These are phyloP conservation scores for Periophthalmus magnuspinnatus DNA, from an alignment of 2,797 vertebrate species.

Conservation along the genomic window DNA sequence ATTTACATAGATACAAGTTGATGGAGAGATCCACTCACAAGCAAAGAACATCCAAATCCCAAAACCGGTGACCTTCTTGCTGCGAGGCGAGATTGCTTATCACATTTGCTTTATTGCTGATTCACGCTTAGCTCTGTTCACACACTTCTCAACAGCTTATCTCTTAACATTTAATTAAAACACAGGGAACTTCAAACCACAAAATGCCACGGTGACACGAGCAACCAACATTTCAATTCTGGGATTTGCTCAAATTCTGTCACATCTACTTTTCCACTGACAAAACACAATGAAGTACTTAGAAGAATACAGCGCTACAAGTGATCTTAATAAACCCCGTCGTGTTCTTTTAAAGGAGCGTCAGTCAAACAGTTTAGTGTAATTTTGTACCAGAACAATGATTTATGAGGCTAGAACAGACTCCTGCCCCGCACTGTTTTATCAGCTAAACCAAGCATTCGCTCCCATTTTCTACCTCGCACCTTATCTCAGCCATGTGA, in stretches of 20 bases:
- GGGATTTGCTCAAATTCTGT: constrained; percentile 22
- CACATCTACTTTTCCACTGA: constrained; percentile 23
- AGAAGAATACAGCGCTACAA: constrained; percentile 41
- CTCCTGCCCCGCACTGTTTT: constrained; percentile 46
- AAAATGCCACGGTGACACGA: background rate
- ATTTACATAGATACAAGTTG: background rate
- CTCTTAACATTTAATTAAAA: background rate
- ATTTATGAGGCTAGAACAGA: constrained; percentile 60
- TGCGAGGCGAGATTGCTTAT: too few relatives aligned
- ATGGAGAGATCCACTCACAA: too few relatives aligned
- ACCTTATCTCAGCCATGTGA: constrained; percentile 47
- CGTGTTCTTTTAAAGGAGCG: constrained; percentile 39
- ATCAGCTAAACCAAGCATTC: constrained; percentile 59
- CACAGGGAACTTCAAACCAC: background rate
- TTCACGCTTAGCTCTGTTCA: too few relatives aligned
- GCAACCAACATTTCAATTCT: background rate
- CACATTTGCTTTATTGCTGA: too few relatives aligned
- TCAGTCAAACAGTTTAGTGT: constrained; percentile 40
- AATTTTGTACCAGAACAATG: constrained; percentile 62
- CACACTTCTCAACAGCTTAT: background rate
- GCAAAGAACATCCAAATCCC: too few relatives aligned
- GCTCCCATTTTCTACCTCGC: constrained; percentile 39
- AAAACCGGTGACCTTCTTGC: too few relatives aligned
- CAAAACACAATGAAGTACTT: constrained; percentile 41
- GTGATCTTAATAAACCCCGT: constrained; percentile 47